phyloP scores from a whole-genome alignment of 30 jellyfish, hydroid and myxozoan species.

The Aurelia aurita complex sp. Pacific region DNA sequence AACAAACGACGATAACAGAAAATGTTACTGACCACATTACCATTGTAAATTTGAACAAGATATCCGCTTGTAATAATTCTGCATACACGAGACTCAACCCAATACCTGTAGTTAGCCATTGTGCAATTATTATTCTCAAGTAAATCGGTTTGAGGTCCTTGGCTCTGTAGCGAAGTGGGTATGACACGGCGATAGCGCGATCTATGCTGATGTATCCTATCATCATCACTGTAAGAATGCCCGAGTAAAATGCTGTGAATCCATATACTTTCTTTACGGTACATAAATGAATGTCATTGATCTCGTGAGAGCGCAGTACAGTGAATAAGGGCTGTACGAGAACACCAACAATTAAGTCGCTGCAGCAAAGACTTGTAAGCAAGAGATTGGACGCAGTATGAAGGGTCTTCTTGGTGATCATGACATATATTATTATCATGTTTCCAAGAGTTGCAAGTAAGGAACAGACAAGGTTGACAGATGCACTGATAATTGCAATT shows the following conservation, averaged over 20 bases:
- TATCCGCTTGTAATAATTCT: too few species aligned
- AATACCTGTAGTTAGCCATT: too few species aligned
- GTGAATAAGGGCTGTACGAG: background rate
- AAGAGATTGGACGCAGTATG: conserved; percentile 3
- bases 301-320: conserved; percentile 11
- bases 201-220: conserved; percentile 5
- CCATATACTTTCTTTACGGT: conserved; percentile 16
- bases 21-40: too few species aligned
- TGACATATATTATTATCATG: conserved; percentile 5
- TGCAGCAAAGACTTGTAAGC: conserved; percentile 1
- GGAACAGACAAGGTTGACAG: background rate
- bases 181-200: background rate
- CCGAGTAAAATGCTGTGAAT: background rate
- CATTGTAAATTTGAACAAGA: too few species aligned
- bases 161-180: conserved; percentile 11
- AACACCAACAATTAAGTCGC: conserved; percentile 7
- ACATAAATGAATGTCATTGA: conserved; percentile 7
- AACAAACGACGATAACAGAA: too few species aligned
- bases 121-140: background rate
- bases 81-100: too few species aligned
- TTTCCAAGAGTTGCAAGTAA: conserved; percentile 15
- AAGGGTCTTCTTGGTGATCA: background rate
- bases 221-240: background rate
- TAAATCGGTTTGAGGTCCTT: background rate
- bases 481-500: background rate